Evolutionary conservation across 2,888 invertebrate genomes (phyloP), one percentile per base, ranked within the genome.

Genomic region (Caenorhabditis sinica): DNA sequence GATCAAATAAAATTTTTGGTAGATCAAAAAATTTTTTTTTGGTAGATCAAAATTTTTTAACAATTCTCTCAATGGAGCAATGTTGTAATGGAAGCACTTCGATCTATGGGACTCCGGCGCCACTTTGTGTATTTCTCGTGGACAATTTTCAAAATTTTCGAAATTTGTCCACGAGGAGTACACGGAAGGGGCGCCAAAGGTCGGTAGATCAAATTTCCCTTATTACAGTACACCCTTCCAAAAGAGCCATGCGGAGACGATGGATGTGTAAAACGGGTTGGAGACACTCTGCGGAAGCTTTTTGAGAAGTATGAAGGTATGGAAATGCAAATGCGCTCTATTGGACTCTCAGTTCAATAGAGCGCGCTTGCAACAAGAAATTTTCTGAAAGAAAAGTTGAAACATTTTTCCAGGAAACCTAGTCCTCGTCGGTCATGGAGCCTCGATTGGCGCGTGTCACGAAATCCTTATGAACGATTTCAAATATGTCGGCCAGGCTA

Each of bases 401-500:
- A 60, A 30, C 5, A 56, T 60, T 45, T 20, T 43, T 85, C 13
- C 65, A 86, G 90, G 88, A 17, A 84, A 88, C n/a, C 84, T 92
- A 11, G 75, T 91, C 9, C 79, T 92, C 11, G 90, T 92, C 28
- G 89, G 89, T 3, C 92, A 92, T 69, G 92, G 92, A n/a, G 90
- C 92, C 15, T 88, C 91, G 9, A 92, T 91, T 40, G 92, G 91
- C 3, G 92, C 91, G 0, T 85, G 91, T 43, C 90, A 91, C 73
- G 89, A 91, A 76, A 87, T 90, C 4, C 82, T 92, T 15, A 85
- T 80, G 45, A 86, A 83, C 23, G 87, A 89, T 51, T 89, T 89
- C 86, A 90, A 89, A 65, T 92, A 92, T 80, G 92, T 92, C 33
- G 92, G 92, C 2, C 92, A 92, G 61, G 89, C 88, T 28, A 89